phyloP scores from a whole-genome alignment of 2,888 invertebrate genomes.

The Lapara coniferarum region DNA sequence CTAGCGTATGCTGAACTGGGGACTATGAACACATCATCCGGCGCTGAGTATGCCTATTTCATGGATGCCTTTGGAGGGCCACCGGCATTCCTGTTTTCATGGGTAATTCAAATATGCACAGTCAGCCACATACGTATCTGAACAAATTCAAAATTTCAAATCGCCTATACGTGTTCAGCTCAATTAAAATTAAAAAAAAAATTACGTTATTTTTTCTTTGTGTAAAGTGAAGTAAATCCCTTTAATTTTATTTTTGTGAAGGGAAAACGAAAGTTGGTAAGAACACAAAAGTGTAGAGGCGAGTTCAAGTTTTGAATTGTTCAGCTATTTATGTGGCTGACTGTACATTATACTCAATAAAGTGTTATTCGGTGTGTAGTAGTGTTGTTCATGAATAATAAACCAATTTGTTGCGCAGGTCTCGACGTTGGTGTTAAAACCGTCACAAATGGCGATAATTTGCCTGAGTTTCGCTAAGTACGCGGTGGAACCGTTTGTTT shows the following conservation, averaged over 20 bases:
- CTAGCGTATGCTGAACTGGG: conserved; percentile 97
- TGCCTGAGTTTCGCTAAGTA: conserved; percentile 97
- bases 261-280: no score
- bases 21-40: conserved; percentile 97
- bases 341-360: no score
- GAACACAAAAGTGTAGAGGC: no score
- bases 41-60: conserved; percentile 97
- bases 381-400: background rate
- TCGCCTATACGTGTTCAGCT: no score
- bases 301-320: no score
- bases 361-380: background rate
- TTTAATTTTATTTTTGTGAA: no score
- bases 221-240: no score
- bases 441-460: conserved; percentile 97
- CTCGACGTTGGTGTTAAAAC: conserved; percentile 95
- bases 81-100: conserved; percentile 96
- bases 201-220: no score
- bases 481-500: conserved; percentile 94
- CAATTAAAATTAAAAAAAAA: no score
- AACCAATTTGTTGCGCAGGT: conserved; percentile 85
- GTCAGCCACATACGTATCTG: no score
- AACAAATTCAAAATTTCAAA: no score
- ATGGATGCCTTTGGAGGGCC: conserved; percentile 97
- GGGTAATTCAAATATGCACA: conserved; percentile 84
- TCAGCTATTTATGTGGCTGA: no score